Conservation (phyloP, 2,888 invertebrate species). For the Lomographa bimaculata region DNA sequence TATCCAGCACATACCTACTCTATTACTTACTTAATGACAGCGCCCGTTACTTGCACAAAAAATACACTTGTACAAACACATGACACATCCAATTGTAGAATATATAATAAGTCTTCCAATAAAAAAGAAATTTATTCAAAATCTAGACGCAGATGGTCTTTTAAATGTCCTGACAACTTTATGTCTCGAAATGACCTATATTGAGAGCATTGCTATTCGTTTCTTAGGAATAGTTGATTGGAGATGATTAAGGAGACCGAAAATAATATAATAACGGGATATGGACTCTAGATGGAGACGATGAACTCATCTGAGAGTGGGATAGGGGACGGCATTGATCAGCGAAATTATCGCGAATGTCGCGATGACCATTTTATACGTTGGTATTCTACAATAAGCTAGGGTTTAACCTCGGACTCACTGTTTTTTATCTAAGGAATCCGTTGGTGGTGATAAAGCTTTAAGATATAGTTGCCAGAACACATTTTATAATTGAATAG, state of each 20-base stretch:
- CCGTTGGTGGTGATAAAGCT: no score
- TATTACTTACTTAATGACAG: slow-evolving; percentile 2
- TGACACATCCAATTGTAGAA: slow-evolving; percentile 18
- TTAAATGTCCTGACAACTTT: slow-evolving; percentile 11
- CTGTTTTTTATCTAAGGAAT: no score
- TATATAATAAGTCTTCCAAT: slow-evolving; percentile 13
- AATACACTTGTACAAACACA: slow-evolving; percentile 19
- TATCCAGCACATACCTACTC: neutral
- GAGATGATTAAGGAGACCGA: slow-evolving; percentile 1
- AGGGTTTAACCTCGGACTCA: no score
- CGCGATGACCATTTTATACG: no score
- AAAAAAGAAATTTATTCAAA: slow-evolving; percentile 15
- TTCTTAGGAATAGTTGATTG: slow-evolving; percentile 12
- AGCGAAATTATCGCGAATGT: no score
- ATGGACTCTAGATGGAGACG: slow-evolving; percentile 2
- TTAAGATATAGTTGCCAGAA: no score
- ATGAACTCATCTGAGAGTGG: slow-evolving; percentile 7
- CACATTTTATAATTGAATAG: no score
- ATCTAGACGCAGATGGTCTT: slow-evolving; percentile 8
- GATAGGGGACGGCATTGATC: slow-evolving; percentile 3
- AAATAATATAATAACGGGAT: slow-evolving; percentile 17
- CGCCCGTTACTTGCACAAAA: slow-evolving; percentile 12
- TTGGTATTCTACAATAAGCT: no score
- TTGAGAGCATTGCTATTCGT: slow-evolving; percentile 8
- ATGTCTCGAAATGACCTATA: slow-evolving; percentile 16